A percentile compares a stretch with the other conserved stretches of the same genome.
Evolutionary conservation across 1,140 invertebrate species (phyloP).

Genomic region (Charaxes varanes): DNA sequence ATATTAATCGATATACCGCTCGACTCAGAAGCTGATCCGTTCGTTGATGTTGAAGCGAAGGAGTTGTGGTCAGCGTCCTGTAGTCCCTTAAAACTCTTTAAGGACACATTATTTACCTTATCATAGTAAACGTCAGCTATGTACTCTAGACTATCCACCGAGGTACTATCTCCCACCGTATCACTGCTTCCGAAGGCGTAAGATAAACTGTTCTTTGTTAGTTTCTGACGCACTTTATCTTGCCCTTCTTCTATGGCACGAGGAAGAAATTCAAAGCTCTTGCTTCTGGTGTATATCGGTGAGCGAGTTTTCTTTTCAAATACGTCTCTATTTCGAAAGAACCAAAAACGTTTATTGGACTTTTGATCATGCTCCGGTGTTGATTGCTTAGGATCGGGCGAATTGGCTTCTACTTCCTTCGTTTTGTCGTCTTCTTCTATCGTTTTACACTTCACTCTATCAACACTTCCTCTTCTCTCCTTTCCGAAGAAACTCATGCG

Average conservation of each 20-base stretch:
- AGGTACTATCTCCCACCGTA: slow-evolving; percentile 35
- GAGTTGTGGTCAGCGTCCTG: slow-evolving; percentile 47
- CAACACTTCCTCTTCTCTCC: slow-evolving; percentile 38
- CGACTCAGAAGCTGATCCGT: slow-evolving; percentile 32
- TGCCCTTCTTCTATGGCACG: slow-evolving; percentile 42
- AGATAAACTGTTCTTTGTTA: slow-evolving; percentile 38
- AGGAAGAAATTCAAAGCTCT: slow-evolving; percentile 64
- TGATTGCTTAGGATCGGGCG: slow-evolving; percentile 8
- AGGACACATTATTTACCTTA: slow-evolving; percentile 44
- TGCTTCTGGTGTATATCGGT: slow-evolving; percentile 55
- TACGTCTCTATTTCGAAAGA: slow-evolving; percentile 49
- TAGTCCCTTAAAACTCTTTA: slow-evolving; percentile 54
- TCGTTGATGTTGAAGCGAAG: slow-evolving; percentile 36
- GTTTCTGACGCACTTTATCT: slow-evolving; percentile 18
- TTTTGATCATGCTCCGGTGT: slow-evolving; percentile 35
- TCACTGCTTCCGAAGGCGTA: slow-evolving; percentile 50
- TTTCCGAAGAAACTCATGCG: slow-evolving; percentile 51
- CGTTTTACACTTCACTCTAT: slow-evolving; percentile 38
- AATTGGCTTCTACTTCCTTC: slow-evolving; percentile 4
- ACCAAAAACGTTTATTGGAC: slow-evolving; percentile 56
- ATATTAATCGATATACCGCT: slow-evolving; percentile 45
- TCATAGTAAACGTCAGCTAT: slow-evolving; percentile 50
- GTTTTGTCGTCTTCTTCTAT: slow-evolving; percentile 40
- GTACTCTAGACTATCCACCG: slow-evolving; percentile 47
- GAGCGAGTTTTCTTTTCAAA: slow-evolving; percentile 32